A percentile compares a stretch with the other conserved stretches of the same genome.
Conservation (phyloP, 2,888 invertebrate genomes). For the Cephus spinipes region DNA sequence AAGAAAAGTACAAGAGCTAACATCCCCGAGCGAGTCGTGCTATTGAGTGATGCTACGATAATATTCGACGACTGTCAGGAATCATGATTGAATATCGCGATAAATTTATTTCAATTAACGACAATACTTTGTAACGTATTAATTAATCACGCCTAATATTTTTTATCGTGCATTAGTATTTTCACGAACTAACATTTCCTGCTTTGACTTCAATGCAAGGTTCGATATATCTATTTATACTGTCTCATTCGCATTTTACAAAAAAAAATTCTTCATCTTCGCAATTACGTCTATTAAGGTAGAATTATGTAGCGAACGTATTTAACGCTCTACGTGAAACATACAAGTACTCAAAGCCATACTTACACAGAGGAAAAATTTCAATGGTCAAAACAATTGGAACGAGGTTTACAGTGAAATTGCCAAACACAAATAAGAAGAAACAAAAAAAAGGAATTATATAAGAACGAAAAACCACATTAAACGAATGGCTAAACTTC, state of each 20-base stretch:
- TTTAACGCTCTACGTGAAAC: not conserved
- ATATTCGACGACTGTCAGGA: not conserved
- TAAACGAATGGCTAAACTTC: not conserved
- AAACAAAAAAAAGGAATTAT: conserved; percentile 11
- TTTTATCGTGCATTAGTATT: not conserved
- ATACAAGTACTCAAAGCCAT: not conserved
- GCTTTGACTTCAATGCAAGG: not conserved
- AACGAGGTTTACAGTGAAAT: not conserved
- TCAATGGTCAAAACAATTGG: not conserved
- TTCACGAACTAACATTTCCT: not conserved
- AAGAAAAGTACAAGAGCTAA: not conserved
- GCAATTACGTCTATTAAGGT: not conserved
- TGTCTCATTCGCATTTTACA: not conserved
- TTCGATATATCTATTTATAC: not conserved
- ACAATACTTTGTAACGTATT: not conserved
- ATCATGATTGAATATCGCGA: not conserved
- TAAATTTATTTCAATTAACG: not conserved
- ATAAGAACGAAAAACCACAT: not conserved
- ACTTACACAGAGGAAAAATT: not conserved
- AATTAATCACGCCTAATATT: not conserved
- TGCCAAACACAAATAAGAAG: not conserved
- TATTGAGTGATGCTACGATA: not conserved
- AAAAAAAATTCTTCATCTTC: not conserved
- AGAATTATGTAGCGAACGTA: not conserved
- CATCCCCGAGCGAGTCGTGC: not conserved